These are phyloP conservation scores for Oryctolagus cuniculus DNA, from an alignment of 2,113 vertebrate species.

Conservation along the genomic window mOryCun1.1 NC_091436.1:157379501-157380000, in stretches of 20 bases:
- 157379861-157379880: no score
- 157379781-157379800: background rate
- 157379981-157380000: accelerated
- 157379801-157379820: background rate
- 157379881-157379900: no score
- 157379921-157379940: no score
- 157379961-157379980: background rate
- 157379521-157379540: conserved; percentile 71
- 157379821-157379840: background rate
- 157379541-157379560: conserved; percentile 77
- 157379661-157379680: conserved; percentile 20
- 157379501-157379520: conserved; percentile 68
- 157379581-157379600: conserved; percentile 51
- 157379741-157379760: background rate
- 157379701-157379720: background rate
- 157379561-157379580: conserved; percentile 51
- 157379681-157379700: background rate
- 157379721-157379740: background rate
- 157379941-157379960: no score
- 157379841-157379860: no score
- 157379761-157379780: background rate
- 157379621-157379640: conserved; percentile 69
- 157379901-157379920: no score
- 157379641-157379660: conserved; percentile 37
- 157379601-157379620: conserved; percentile 57